Evolutionary conservation across 2,797 vertebrate genomes (phyloP).

Genomic region (Poecilia wingei): DNA sequence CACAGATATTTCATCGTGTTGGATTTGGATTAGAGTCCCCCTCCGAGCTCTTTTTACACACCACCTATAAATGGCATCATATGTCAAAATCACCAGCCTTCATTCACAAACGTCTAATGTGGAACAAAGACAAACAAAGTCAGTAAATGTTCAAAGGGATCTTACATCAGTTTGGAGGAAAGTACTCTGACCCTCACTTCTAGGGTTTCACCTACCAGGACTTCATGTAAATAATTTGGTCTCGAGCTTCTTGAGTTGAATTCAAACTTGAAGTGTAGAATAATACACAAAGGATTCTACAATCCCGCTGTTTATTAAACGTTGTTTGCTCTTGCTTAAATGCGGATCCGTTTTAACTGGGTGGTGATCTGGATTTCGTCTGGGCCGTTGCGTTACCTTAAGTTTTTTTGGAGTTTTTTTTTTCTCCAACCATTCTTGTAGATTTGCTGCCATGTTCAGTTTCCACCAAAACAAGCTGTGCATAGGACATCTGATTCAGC

Average conservation of each 20-base stretch:
- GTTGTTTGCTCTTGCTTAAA: not conserved
- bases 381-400: not conserved
- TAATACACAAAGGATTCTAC: not conserved
- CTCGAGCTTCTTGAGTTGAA: not conserved
- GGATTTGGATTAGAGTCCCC: conserved; percentile 37
- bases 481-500: not conserved
- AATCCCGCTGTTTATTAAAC: not conserved
- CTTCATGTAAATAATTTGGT: not conserved
- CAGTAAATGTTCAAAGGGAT: not conserved
- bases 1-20: conserved; percentile 58
- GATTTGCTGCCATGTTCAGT: not conserved
- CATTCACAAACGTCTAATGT: conserved; percentile 21
- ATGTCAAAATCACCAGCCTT: conserved; percentile 9
- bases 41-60: conserved; percentile 27
- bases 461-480: not conserved
- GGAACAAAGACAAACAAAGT: conserved; percentile 7
- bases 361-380: not conserved
- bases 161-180: not conserved
- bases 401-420: not conserved
- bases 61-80: conserved; percentile 13
- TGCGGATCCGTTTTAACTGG: not conserved
- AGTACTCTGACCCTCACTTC: not conserved
- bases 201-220: not conserved
- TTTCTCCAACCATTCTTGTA: not conserved
- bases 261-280: not conserved